These are phyloP conservation scores for Terebella lapidaria DNA, from an alignment of 2,888 invertebrate species.

Conservation along the genomic window DNA sequence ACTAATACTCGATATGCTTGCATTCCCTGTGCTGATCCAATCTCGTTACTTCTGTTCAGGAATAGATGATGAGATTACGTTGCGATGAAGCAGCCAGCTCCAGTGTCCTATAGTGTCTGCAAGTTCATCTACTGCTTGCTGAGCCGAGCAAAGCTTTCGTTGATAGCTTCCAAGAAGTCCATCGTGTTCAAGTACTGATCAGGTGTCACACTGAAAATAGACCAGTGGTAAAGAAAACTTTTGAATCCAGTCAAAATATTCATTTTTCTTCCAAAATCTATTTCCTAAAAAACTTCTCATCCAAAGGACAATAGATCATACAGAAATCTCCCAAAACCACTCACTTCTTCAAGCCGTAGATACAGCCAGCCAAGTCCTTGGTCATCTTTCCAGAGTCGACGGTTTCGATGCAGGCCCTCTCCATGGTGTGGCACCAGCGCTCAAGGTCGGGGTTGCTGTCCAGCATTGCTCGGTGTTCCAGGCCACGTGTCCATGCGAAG, in stretches of 20 bases:
- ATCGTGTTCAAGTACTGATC: conserved; percentile 78
- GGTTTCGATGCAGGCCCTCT: conserved; percentile 77
- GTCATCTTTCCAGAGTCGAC: conserved; percentile 81
- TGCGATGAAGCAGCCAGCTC: too few species aligned
- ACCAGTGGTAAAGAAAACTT: not conserved
- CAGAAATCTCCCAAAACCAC: conserved; percentile 18
- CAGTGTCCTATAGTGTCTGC: too few species aligned
- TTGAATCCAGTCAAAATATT: not conserved
- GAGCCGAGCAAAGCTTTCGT: too few species aligned
- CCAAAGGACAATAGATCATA: not conserved
- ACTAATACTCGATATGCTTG: too few species aligned
- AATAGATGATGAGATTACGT: too few species aligned
- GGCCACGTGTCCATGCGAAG: conserved; percentile 77
- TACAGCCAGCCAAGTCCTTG: conserved; percentile 81
- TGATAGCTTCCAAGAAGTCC: conserved; percentile 81
- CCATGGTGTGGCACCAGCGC: conserved; percentile 68
- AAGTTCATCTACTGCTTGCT: too few species aligned
- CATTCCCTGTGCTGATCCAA: too few species aligned
- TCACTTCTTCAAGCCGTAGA: conserved; percentile 72
- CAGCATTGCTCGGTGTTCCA: conserved; percentile 76
- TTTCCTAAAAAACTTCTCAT: too few species aligned
- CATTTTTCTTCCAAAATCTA: too few species aligned
- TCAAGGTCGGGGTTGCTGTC: conserved; percentile 71
- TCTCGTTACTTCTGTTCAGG: too few species aligned
- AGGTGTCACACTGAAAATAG: conserved; percentile 63